These are phyloP conservation scores for Melinaea menophilus DNA, from an alignment of 2,888 invertebrate genomes.

Conservation along the genomic window DNA sequence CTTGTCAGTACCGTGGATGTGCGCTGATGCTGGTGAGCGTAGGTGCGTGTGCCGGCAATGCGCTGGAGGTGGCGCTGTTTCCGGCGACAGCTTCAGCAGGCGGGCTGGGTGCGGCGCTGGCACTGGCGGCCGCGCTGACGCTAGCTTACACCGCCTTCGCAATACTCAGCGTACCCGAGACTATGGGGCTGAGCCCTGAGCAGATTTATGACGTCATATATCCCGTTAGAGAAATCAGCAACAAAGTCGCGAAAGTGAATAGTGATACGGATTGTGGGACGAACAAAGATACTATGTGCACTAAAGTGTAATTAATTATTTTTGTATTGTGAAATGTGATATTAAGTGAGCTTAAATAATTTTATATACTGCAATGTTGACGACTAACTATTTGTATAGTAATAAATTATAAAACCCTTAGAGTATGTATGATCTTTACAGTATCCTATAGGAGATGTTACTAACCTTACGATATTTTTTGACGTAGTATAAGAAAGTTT, in stretches of 20 bases:
- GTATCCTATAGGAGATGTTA: no score
- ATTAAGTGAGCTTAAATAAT: no score
- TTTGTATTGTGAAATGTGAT: conserved; percentile 14
- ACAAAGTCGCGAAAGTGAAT: conserved; percentile 9
- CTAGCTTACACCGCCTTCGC: conserved; percentile 44
- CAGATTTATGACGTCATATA: conserved; percentile 41
- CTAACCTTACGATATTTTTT: no score
- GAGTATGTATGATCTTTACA: no score
- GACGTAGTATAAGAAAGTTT: no score
- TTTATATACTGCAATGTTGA: no score
- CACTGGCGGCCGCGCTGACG: conserved; percentile 45
- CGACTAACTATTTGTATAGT: no score
- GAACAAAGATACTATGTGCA: conserved; percentile 14
- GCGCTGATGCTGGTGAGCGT: conserved; percentile 47
- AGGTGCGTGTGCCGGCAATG: conserved; percentile 47
- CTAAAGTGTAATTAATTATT: conserved; percentile 25
- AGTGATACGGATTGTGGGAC: conserved; percentile 15
- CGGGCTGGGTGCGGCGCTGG: conserved; percentile 38
- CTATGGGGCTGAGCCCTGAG: conserved; percentile 39
- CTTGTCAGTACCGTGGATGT: conserved; percentile 53
- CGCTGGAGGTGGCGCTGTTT: conserved; percentile 48
- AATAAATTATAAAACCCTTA: no score
- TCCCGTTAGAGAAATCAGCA: conserved; percentile 7
- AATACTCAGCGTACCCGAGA: conserved; percentile 46
- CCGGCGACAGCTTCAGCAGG: conserved; percentile 39